Evolutionary conservation across 2,888 invertebrate species (phyloP), one percentile per base, ranked within the genome.

Genomic region (Marronus borbonicus): DNA sequence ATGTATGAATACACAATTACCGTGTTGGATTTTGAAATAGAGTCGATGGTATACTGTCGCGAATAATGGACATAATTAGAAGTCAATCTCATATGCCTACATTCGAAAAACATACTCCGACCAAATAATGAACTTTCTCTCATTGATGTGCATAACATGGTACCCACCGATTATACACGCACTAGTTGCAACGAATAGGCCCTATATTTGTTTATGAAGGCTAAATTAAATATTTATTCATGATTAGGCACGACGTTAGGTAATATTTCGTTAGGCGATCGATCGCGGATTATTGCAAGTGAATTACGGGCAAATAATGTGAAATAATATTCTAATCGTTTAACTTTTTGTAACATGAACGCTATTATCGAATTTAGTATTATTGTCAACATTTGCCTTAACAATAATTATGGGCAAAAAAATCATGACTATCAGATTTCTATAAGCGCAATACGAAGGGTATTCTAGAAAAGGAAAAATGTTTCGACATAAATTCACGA

Each of bases 141-240:
- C 72, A 74, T 74, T 58, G 60, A 74, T 74, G 72, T 74, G 60
- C 72, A 74, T 60, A 74, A 60, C 58, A 60, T 20, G 58, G 60
- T 74, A 49, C 60, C 72, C 60, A 28, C 44, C 60, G 72, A 74
- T 74, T 74, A 60, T 74, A 24, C 58, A 74, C 60, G 72, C 60
- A 24, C 58, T 44, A 60, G 39, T 74, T 74, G 60, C 60, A 74
- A 60, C 20, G 44, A 60, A 58, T 60, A 60, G 62, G 31, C 7
- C 55, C n/a, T 28, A 60, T 74, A 74, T 74, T 74, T 74, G 72
- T 74, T 74, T 74, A 74, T 60, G 72, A 74, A 62, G 60, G 72
- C 28, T 44, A 74, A 7, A 44, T 60, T 49, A 74, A 74, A 74
- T 74, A 74, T 74, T 60, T 74, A 74, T 74, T 60, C 60, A 24